Percentiles rank a stretch among this genome's conserved stretches.
These are phyloP conservation scores for Urocolius indicus DNA, from an alignment of 2,113 vertebrate genomes.

Conservation along the genomic window DNA sequence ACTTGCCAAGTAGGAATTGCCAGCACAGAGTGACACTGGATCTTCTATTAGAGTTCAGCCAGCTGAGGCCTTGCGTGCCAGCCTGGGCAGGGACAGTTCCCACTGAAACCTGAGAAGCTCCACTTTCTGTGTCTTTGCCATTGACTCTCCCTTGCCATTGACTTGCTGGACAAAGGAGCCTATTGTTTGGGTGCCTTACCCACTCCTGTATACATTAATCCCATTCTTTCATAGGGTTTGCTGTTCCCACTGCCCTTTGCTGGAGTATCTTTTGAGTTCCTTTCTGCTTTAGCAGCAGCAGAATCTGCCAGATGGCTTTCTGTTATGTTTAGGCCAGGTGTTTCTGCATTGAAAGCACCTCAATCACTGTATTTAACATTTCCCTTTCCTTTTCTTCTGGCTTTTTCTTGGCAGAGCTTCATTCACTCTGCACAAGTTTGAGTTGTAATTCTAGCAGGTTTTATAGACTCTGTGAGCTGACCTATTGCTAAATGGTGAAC, in stretches of 20 bases:
- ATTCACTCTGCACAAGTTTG: not conserved
- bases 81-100: not conserved
- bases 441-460: not conserved
- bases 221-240: not conserved
- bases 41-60: not conserved
- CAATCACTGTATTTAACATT: not conserved
- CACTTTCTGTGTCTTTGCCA: not conserved
- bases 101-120: slow-evolving; percentile 6
- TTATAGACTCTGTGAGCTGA: not conserved
- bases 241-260: not conserved
- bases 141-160: not conserved
- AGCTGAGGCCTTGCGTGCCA: not conserved
- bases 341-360: not conserved
- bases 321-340: not conserved
- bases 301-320: not conserved
- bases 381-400: not conserved
- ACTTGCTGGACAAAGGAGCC: not conserved
- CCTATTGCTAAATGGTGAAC: not conserved
- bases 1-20: not conserved
- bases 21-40: not conserved
- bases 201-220: not conserved
- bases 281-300: not conserved
- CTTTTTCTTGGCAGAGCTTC: not conserved
- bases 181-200: not conserved
- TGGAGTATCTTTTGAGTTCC: not conserved